Evolutionary conservation across 2,888 invertebrate species (phyloP).

Genomic region (Noctua janthina): DNA sequence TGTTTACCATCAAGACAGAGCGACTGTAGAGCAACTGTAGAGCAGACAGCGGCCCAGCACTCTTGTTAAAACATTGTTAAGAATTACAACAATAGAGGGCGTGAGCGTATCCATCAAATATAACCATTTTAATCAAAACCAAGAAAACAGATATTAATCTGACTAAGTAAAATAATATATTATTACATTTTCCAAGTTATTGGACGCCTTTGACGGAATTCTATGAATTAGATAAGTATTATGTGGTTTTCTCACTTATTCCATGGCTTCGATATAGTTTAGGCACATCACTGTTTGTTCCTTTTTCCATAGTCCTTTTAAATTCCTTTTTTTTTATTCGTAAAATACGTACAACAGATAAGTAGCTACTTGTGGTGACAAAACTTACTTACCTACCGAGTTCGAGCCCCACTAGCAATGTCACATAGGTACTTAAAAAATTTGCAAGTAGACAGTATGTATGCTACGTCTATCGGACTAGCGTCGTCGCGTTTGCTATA

Average conservation of each 20-base stretch:
- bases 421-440: not conserved
- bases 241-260: not conserved
- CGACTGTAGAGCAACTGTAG: not conserved
- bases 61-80: not conserved
- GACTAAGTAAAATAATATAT: not conserved
- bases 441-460: constrained; percentile 18
- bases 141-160: not conserved
- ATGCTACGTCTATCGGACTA: not conserved
- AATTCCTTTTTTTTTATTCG: not conserved
- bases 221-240: not conserved
- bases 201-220: not conserved
- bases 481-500: constrained; percentile 36
- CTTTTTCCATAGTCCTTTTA: not conserved
- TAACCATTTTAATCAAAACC: not conserved
- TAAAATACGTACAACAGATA: not conserved
- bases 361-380: not conserved
- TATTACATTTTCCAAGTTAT: not conserved
- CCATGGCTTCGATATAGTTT: not conserved
- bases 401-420: not conserved
- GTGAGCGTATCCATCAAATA: constrained; percentile 7
- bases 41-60: constrained; percentile 10
- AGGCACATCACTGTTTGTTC: not conserved
- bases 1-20: not conserved
- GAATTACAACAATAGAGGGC: constrained; percentile 27
- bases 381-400: not conserved